phyloP scores from a whole-genome alignment of 53 echinoderm and acorn worm genomes.

The Holothuria scabra region DNA sequence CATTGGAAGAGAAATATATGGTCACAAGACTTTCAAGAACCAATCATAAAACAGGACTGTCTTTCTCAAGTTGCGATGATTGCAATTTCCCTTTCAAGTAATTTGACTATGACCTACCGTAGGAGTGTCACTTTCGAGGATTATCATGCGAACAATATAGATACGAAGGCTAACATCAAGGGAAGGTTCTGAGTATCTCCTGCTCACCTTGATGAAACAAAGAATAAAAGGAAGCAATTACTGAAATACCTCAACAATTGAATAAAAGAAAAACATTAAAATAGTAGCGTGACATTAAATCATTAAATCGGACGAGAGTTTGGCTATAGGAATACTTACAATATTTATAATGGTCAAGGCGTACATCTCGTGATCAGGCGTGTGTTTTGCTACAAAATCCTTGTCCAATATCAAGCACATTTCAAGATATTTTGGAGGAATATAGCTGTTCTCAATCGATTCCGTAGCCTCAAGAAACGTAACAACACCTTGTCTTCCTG shows the following conservation, averaged over 20 bases:
- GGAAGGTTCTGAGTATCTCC: slow-evolving; percentile 17
- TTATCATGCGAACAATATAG: slow-evolving; percentile 30
- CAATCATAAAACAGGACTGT: no score
- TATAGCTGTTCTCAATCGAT: background rate
- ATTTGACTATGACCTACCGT: background rate
- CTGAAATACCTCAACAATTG: no score
- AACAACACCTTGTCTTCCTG: no score
- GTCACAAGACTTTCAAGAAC: no score
- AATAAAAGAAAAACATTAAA: no score
- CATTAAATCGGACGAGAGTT: no score
- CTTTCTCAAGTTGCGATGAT: no score
- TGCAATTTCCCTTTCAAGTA: no score
- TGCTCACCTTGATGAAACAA: background rate
- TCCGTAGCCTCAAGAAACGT: no score
- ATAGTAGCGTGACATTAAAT: no score
- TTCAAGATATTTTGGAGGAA: slow-evolving; percentile 27
- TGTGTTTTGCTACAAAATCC: background rate
- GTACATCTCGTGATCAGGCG: slow-evolving; percentile 6
- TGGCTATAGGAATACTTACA: slow-evolving; percentile 37
- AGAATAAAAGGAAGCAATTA: no score
- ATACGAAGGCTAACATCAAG: slow-evolving; percentile 13
- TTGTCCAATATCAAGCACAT: slow-evolving; percentile 39
- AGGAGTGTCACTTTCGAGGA: slow-evolving; percentile 9
- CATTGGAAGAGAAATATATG: no score
- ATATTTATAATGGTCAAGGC: slow-evolving; percentile 19